Conservation (phyloP, 2,888 invertebrate genomes). For the Epinotia brunnichana region DNA sequence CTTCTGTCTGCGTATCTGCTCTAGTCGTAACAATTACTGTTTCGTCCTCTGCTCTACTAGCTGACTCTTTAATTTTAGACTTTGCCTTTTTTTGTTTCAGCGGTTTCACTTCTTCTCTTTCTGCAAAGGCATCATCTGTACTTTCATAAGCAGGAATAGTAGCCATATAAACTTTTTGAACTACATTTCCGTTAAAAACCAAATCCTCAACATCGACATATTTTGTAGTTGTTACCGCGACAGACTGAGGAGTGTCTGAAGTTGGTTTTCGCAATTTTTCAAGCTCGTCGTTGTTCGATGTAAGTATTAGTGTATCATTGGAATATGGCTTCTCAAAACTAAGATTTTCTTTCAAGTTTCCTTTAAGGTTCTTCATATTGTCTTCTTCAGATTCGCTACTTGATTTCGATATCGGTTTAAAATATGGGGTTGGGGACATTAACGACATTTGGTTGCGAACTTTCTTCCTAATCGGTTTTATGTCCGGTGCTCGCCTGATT, state of each 20-base stretch:
- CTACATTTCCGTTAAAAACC: constrained; percentile 10
- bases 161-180: constrained; percentile 39
- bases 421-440: not conserved
- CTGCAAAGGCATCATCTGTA: constrained; percentile 9
- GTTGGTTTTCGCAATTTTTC: not conserved
- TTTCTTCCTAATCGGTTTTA: constrained; percentile 62
- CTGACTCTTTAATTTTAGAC: constrained; percentile 12
- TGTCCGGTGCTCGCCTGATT: constrained; percentile 71
- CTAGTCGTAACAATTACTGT: not conserved
- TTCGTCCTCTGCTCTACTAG: not conserved
- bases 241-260: not conserved
- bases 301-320: not conserved
- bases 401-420: not conserved
- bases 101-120: constrained; percentile 47
- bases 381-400: constrained; percentile 28
- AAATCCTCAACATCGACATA: constrained; percentile 26
- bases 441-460: constrained; percentile 48
- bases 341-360: not conserved
- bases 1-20: not conserved
- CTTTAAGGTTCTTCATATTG: not conserved
- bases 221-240: constrained; percentile 12
- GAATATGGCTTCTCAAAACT: not conserved
- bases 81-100: not conserved
- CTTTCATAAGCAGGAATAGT: constrained; percentile 19
- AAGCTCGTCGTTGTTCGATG: not conserved